Conservation (phyloP, 2,113 vertebrate species). For the Alouatta palliata region DNA sequence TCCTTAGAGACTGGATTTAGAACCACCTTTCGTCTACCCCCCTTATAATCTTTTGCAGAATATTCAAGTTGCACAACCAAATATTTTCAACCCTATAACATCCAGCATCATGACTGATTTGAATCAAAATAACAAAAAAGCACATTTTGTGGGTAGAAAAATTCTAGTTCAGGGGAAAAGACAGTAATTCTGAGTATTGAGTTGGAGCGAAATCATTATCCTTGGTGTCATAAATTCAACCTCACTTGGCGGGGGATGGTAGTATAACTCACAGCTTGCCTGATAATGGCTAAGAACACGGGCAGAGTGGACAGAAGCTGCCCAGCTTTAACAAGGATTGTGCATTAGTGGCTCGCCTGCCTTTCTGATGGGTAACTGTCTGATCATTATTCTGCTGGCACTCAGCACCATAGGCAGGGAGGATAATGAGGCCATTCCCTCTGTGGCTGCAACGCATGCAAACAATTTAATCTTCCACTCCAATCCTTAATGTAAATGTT, state of each 20-base stretch:
- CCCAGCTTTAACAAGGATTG: neutral
- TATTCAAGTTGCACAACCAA: neutral
- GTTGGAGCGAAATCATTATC: neutral
- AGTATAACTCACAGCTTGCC: neutral
- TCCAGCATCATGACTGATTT: neutral
- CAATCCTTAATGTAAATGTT: slow-evolving; percentile 66
- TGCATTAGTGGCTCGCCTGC: neutral
- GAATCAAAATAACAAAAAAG: slow-evolving; percentile 60
- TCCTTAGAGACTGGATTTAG: neutral
- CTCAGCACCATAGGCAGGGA: neutral
- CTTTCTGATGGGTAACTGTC: neutral
- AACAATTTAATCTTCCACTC: slow-evolving; percentile 68
- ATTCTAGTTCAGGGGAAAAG: neutral
- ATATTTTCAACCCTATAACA: neutral
- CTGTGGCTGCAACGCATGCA: neutral
- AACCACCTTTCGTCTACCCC: neutral
- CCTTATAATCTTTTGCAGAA: neutral
- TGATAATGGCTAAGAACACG: neutral
- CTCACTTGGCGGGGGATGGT: fast-evolving
- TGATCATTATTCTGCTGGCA: neutral
- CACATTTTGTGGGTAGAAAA: slow-evolving; percentile 32
- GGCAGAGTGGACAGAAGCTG: neutral
- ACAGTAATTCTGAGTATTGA: slow-evolving; percentile 27
- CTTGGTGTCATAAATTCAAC: slow-evolving; percentile 2
- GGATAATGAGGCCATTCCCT: neutral